Evolutionary conservation across 1,140 invertebrate genomes (phyloP).

Genomic region (Asobara japonica): DNA sequence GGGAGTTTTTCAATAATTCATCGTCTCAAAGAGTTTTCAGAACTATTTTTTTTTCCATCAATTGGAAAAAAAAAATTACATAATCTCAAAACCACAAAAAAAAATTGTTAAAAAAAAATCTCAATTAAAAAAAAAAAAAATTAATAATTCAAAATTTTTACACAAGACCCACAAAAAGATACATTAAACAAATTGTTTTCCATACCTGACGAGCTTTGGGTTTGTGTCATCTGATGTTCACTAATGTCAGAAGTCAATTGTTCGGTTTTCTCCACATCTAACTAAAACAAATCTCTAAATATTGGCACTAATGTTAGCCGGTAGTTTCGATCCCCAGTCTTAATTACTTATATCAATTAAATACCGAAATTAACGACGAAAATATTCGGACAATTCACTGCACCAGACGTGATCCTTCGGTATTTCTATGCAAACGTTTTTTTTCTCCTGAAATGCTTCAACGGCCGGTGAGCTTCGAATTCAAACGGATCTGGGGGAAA

Average conservation of each 20-base stretch:
- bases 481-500: not conserved
- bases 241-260: slow-evolving; percentile 7
- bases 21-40: no score
- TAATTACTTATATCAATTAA: not conserved
- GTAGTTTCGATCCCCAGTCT: not conserved
- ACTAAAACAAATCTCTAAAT: no score
- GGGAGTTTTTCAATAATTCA: no score
- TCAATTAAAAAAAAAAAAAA: no score
- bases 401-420: not conserved
- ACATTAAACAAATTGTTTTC: not conserved
- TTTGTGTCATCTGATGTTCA: not conserved
- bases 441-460: slow-evolving; percentile 1
- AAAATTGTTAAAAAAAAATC: no score
- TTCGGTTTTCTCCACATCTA: not conserved
- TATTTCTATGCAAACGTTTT: not conserved
- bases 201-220: not conserved
- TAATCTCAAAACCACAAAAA: no score
- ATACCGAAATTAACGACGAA: not conserved
- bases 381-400: not conserved
- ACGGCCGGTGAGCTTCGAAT: not conserved
- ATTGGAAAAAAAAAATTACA: no score
- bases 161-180: not conserved
- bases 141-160: not conserved
- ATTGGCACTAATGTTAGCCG: not conserved
- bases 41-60: no score